Evolutionary conservation across 2,797 vertebrate species (phyloP), one percentile per base, ranked within the genome.

Genomic region (Aplochiton taeniatus): DNA sequence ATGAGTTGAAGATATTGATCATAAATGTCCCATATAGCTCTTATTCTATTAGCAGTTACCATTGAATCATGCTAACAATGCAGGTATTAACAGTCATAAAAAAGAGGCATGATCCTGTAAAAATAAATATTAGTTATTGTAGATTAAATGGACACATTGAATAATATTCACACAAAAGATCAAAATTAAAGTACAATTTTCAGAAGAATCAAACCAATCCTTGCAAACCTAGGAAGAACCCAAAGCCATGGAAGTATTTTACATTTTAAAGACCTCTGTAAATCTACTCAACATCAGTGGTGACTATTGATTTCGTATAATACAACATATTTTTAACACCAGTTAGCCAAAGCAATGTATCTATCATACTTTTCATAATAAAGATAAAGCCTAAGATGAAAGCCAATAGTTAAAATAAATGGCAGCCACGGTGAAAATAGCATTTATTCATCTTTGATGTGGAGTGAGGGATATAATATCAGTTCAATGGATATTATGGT

Each of bases 101-200:
- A 76, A 80, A 66, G 48, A 83, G 72, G 70, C 58, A 88, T n/a
- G 82, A 83, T 88, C 72, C 63, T 90, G 87, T 83, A 92, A 86
- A 95, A 96, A 97, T 97, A 98, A 97, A 97, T 87, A 91, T 92
- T 85, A 77, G 81, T 87, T 74, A 85, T 77, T 86, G 83, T 92
- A 91, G 92, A 92, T 88, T 88, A 82, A 89, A 93, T 85, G 91
- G 88, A 86, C 79, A 88, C 80, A 80, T 83, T 85, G 86, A 92
- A 90, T 84, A 84, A 82, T 63, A 80, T 83, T 85, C 81, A 83
- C 83, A 91, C 77, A 84, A 84, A 85, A 83, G 52, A 85, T 75
- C 77, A 82, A 86, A 74, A 61, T 52, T 80, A 81, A 83, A 78
- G 54, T 65, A 82, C 76, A 75, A 80, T 76, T 72, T 91, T 79